Evolutionary conservation across 2,113 vertebrate species (phyloP), one percentile per base, ranked within the genome.

Genomic region (Polypterus bichir): DNA sequence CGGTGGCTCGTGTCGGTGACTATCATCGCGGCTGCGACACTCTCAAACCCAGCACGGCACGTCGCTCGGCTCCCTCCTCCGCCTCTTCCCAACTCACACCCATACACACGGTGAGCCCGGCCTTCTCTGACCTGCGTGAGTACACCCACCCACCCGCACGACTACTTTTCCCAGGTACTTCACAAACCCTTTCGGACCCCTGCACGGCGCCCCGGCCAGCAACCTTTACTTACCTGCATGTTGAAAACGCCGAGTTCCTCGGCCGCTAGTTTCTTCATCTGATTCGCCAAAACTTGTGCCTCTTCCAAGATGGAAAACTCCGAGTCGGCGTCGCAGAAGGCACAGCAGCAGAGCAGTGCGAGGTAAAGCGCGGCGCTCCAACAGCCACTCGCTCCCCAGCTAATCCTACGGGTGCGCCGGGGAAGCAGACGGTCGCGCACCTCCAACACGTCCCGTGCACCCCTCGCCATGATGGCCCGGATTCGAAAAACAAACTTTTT

Each of bases 291-390:
- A 66, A 97, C 90, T 76, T 91, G 90, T 54, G 92, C 92, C 61
- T 95, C 92, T 47, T 94, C 91, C 84, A 95, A 77, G 81, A 97
- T 93, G 65, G 92, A 93, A 80, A 94, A 93, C 75, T 95, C 92
- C 59, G 87, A 81, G 44, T 90, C 85, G 2, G 89, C 84, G 66
- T 72, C 71, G 48, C 87, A 77, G 67, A 85, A 77, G 67, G 87
- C 81, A 73, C 65, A 81, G 67, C 1, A 70, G 66, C 81, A 88
- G 48, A 83, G 74, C 71, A 73, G 68, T 47, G 60, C 81, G 57
- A 69, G 87, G 2, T 81, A 5, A 27, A 27, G 27, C 27, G 27
- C 27, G 27, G 27, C 27, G 27, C 27, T 27, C 27, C 4, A 80
- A 69, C 49, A 71, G 62, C 52, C 72, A 67, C 62, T 45, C 27